Conservation (phyloP, 2,797 vertebrate genomes). For the Melanotaenia pygmaea region DNA sequence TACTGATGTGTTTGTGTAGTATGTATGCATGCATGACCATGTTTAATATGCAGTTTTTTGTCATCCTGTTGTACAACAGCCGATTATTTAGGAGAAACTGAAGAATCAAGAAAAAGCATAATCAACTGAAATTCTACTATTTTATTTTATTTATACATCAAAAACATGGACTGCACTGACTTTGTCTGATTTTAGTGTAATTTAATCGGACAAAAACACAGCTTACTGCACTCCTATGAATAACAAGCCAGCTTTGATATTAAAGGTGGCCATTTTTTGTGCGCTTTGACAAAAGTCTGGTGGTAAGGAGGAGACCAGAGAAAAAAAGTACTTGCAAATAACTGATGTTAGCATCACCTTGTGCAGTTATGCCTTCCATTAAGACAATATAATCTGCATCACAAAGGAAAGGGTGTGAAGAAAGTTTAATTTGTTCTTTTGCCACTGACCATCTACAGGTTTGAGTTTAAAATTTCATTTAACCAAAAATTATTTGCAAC, state of each 20-base stretch:
- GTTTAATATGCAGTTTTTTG: neutral
- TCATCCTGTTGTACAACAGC: neutral
- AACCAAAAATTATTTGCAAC: constrained; percentile 45
- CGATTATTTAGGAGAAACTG: neutral
- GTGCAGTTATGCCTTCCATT: neutral
- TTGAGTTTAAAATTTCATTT: constrained; percentile 2
- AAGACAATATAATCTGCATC: neutral
- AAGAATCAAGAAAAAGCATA: constrained; percentile 9
- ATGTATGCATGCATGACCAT: neutral
- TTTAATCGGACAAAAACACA: constrained; percentile 29
- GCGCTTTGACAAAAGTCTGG: constrained; percentile 34
- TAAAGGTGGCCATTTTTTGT: constrained; percentile 46
- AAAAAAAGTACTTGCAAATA: constrained; percentile 35
- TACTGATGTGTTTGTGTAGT: neutral
- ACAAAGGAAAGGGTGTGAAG: neutral
- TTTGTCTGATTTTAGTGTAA: constrained; percentile 8
- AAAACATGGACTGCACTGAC: constrained; percentile 50
- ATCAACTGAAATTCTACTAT: constrained; percentile 51
- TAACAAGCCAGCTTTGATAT: constrained; percentile 27
- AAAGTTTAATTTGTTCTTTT: constrained; percentile 1
- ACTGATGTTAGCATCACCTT: constrained; percentile 6
- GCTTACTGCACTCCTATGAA: constrained; percentile 18
- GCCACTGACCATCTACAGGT: constrained; percentile 14
- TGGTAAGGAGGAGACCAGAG: constrained; percentile 7
- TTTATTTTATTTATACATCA: constrained; percentile 77